A percentile compares a stretch with the other conserved stretches of the same genome.
These are phyloP conservation scores for Cepaea nemoralis DNA, from an alignment of 1,140 invertebrate genomes.

Conservation along the genomic window DNA sequence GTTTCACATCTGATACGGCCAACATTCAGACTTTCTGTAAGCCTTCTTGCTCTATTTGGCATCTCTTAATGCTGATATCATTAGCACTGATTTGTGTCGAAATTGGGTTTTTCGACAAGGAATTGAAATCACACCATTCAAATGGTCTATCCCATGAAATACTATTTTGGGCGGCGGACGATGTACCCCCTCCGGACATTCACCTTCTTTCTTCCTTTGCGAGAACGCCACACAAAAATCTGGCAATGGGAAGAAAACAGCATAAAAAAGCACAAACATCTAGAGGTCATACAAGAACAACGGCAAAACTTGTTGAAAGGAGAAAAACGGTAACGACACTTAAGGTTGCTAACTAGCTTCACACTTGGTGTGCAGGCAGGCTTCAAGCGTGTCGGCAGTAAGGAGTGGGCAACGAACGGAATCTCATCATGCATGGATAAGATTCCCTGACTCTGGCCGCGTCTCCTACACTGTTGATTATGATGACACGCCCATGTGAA, in stretches of 20 bases:
- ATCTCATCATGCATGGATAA: too few relatives aligned
- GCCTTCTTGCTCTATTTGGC: not conserved
- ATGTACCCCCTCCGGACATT: constrained; percentile 29
- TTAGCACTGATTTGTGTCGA: not conserved
- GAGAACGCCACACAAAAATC: constrained; percentile 34
- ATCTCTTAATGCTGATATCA: constrained; percentile 3
- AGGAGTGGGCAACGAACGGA: not conserved
- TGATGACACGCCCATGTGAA: constrained; percentile 14
- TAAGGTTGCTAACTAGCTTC: constrained; percentile 17
- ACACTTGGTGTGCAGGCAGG: constrained; percentile 30
- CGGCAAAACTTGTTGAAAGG: not conserved
- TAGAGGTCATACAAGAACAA: constrained; percentile 18
- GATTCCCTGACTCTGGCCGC: too few relatives aligned
- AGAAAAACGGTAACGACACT: not conserved
- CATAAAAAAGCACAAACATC: constrained; percentile 7
- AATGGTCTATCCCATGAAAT: not conserved
- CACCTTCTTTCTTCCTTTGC: constrained; percentile 30
- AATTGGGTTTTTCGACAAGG: constrained; percentile 31
- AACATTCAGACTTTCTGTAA: not conserved
- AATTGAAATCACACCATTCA: constrained; percentile 28
- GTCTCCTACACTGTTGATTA: constrained; percentile 12
- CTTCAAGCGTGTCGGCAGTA: constrained; percentile 1
- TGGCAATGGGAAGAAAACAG: constrained; percentile 10
- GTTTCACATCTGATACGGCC: not conserved
- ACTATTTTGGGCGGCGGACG: constrained; percentile 23